Evolutionary conservation across 2,888 invertebrate species (phyloP).

Genomic region (Hydraecia micacea): DNA sequence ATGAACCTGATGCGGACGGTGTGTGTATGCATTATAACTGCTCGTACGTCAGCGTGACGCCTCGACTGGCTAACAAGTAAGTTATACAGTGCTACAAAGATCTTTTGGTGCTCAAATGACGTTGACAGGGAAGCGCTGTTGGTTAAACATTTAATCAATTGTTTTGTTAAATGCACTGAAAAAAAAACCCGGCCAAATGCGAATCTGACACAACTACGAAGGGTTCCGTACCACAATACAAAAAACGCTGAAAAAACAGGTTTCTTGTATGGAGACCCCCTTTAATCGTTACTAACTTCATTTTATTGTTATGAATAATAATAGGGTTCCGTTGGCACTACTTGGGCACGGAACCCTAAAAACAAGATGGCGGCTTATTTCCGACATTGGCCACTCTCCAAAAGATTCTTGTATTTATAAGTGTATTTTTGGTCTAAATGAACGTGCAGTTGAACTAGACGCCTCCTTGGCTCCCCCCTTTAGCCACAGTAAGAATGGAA

Average conservation of each 20-base stretch:
- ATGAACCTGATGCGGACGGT: conserved; percentile 77
- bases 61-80: conserved; percentile 83
- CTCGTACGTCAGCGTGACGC: conserved; percentile 86
- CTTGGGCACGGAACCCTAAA: too few relatives aligned
- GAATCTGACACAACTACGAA: too few relatives aligned
- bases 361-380: neutral
- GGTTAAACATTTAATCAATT: neutral
- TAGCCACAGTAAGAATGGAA: too few relatives aligned
- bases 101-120: neutral
- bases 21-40: conserved; percentile 86
- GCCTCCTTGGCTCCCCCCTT: neutral
- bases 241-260: too few relatives aligned
- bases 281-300: too few relatives aligned
- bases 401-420: neutral
- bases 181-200: neutral
- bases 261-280: too few relatives aligned
- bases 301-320: too few relatives aligned
- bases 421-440: neutral
- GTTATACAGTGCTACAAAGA: conserved; percentile 56
- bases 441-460: neutral
- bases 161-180: neutral
- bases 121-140: neutral
- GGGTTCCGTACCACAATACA: too few relatives aligned
- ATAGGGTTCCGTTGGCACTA: too few relatives aligned
- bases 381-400: neutral